phyloP scores from a whole-genome alignment of 1,140 invertebrate genomes.

The Drosophila gunungcola region DNA sequence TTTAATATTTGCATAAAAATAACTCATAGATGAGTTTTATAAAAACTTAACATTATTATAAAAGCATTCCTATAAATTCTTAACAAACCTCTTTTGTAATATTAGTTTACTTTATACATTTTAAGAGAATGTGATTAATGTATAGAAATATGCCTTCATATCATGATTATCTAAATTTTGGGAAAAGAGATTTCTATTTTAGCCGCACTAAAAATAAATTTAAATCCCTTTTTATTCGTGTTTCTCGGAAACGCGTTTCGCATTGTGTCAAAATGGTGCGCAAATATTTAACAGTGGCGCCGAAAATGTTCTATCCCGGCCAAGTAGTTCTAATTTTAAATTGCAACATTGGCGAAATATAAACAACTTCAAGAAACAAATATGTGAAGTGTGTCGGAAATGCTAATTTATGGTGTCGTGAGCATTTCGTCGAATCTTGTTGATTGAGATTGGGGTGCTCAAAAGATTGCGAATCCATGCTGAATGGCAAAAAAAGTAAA shows the following conservation, averaged over 20 bases:
- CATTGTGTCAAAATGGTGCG: slow-evolving; percentile 54
- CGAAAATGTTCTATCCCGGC: slow-evolving; percentile 27
- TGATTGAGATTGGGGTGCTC: slow-evolving; percentile 12
- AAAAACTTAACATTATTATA: no score
- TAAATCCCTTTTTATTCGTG: background rate
- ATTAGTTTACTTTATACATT: no score
- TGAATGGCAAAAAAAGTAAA: background rate
- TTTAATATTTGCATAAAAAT: no score
- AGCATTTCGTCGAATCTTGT: slow-evolving; percentile 20
- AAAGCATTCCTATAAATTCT: no score
- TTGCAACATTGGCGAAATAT: slow-evolving; percentile 56
- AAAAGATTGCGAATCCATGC: slow-evolving; percentile 1
- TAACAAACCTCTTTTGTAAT: no score
- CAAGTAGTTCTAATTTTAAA: slow-evolving; percentile 63
- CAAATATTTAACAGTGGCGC: slow-evolving; percentile 65
- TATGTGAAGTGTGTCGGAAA: slow-evolving; percentile 61
- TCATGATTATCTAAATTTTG: slow-evolving; percentile 7
- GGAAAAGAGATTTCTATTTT: slow-evolving; percentile 1
- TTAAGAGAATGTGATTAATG: no score
- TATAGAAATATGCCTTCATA: background rate
- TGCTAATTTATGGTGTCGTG: slow-evolving; percentile 48
- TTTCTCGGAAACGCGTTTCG: slow-evolving; percentile 28
- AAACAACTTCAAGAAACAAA: slow-evolving; percentile 26
- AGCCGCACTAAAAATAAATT: slow-evolving; percentile 1
- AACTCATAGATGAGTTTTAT: no score